Evolutionary conservation across 2,113 vertebrate species (phyloP), one percentile per base, ranked within the genome.

Genomic region (Seriola quinqueradiata): DNA sequence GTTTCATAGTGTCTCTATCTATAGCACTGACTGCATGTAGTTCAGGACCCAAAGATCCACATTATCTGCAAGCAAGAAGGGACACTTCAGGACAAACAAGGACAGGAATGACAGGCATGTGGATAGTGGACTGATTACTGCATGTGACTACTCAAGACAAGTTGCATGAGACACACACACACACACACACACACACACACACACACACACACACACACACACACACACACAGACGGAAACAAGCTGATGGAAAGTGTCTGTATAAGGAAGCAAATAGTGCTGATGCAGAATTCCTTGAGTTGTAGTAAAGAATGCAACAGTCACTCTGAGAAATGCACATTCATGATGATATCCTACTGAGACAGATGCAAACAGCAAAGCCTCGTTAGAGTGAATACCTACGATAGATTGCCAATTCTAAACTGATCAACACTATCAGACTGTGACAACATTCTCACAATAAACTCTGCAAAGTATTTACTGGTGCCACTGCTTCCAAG

Each of bases 1-100:
- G 17, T 42, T 6, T 61, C 17, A 23, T 42, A 2, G 40, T 50
- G 69, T 79, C 44, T 84, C 73, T 85, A 90, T 83, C 82, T 83
- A 3, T 1, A 78, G 46, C 21, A 44, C 38, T 23, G 75, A 42
- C 25, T 54, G 12, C 1, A 0, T 46, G 32, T 4, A 64, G 60
- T 67, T 50, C 55, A 54, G 83, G 63, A 88, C 70, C 28, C 36
- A 50, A 58, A n/a, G 46, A 85, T 79, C 61, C 59, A 46, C 34
- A 63, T 75, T 84, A 87, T 82, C 86, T 80, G 32, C 1, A 8
- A 25, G 46, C 11, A 48, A 70, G 73, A 64, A 57, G 54, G 52
- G 61, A 85, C 83, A 44, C 72, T 90, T 75, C 67, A 66, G 70
- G 77, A 87, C 76, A 89, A 69, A 85, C 70, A 83, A 59, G 75